Conservation (phyloP, 1,140 invertebrate species). For the Doryteuthis pealeii region DNA sequence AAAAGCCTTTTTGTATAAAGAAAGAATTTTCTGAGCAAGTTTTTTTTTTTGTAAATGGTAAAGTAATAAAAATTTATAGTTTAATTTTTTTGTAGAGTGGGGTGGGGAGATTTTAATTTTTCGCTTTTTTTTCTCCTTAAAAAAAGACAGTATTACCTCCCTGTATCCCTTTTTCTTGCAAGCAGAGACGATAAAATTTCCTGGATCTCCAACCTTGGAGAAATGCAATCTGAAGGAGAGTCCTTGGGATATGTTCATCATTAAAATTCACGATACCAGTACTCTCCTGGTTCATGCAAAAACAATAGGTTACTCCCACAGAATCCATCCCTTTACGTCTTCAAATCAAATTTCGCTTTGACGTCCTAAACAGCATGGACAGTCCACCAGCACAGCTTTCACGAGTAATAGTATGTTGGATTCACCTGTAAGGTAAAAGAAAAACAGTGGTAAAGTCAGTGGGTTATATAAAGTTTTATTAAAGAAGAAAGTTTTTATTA, state of each 20-base stretch:
- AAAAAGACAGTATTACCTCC: conserved; percentile 47
- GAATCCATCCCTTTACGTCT: conserved; percentile 85
- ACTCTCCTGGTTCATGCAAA: conserved; percentile 94
- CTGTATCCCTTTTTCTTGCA: conserved; percentile 72
- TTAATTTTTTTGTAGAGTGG: too few relatives aligned
- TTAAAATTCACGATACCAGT: conserved; percentile 97
- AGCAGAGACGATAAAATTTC: conserved; percentile 76
- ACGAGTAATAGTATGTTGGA: conserved; percentile 98
- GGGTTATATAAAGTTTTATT: too few relatives aligned
- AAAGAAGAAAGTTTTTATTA: too few relatives aligned
- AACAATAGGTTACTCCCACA: conserved; percentile 93
- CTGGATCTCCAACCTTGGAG: conserved; percentile 88
- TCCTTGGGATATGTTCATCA: conserved; percentile 97
- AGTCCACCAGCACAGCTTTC: conserved; percentile 94
- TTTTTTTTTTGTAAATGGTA: too few relatives aligned
- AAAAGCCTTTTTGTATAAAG: too few relatives aligned
- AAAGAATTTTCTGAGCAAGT: too few relatives aligned
- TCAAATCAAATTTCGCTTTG: conserved; percentile 92
- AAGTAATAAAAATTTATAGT: too few relatives aligned
- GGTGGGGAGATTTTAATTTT: too few relatives aligned
- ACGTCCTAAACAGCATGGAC: conserved; percentile 96
- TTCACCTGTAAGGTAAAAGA: conserved; percentile 70
- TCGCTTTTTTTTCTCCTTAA: too few relatives aligned
- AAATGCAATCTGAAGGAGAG: conserved; percentile 92
- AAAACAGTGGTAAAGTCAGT: too few relatives aligned